Evolutionary conservation across 2,888 invertebrate species (phyloP).

Genomic region (Choreutis nemorana): DNA sequence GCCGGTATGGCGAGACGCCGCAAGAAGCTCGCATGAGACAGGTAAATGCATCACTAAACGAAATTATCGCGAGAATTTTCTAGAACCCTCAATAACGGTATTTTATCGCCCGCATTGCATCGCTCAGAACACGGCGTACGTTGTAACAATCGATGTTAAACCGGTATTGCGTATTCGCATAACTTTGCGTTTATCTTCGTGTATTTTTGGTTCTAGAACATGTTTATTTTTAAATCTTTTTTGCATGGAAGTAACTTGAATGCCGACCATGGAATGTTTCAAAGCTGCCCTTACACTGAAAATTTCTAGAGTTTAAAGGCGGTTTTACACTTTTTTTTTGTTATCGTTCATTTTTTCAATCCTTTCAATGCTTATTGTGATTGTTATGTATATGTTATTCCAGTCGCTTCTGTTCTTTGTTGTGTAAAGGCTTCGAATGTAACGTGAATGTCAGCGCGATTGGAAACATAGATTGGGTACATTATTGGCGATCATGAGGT

Average conservation of each 20-base stretch:
- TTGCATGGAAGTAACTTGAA: slow-evolving; percentile 28
- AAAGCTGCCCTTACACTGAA: slow-evolving; percentile 30
- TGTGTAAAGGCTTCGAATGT: too few relatives aligned
- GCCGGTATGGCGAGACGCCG: slow-evolving; percentile 74
- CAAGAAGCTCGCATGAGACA: slow-evolving; percentile 74
- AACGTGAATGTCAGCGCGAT: too few relatives aligned
- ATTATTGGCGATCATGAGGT: slow-evolving; percentile 13
- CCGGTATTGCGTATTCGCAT: slow-evolving; percentile 5
- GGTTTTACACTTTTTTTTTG: slow-evolving; percentile 16
- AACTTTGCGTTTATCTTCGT: slow-evolving; percentile 10
- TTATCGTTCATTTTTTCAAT: slow-evolving; percentile 7
- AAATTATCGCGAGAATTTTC: slow-evolving; percentile 15
- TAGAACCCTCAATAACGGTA: slow-evolving; percentile 21
- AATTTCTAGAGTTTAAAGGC: slow-evolving; percentile 21
- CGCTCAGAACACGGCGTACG: slow-evolving; percentile 6
- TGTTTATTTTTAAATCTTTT: slow-evolving; percentile 11
- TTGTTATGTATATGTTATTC: too few relatives aligned
- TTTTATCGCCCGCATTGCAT: slow-evolving; percentile 12
- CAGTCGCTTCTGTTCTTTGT: too few relatives aligned
- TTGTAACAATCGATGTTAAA: slow-evolving; percentile 1
- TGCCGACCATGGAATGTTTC: slow-evolving; percentile 17
- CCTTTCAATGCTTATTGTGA: slow-evolving; percentile 38
- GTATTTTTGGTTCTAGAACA: slow-evolving; percentile 31
- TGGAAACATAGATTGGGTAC: slow-evolving; percentile 23
- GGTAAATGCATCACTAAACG: slow-evolving; percentile 45